Evolutionary conservation across 2,797 vertebrate species (phyloP), one percentile per base, ranked within the genome.

Genomic region (Mycteria americana): DNA sequence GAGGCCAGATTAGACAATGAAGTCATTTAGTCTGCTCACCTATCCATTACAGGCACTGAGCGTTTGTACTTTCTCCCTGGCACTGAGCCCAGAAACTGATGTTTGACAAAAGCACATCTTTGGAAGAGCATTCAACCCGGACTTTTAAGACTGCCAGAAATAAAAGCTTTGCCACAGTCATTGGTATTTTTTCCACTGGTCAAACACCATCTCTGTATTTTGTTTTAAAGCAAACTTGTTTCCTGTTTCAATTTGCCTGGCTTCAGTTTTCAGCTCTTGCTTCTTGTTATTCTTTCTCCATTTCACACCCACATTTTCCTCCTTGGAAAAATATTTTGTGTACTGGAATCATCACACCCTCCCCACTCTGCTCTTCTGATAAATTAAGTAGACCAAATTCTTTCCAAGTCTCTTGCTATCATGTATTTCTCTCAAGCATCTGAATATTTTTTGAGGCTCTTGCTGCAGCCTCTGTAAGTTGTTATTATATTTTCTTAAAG

Each of bases 21-120:
- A 89, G 82, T 86, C 4, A 78, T 92, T 89, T 89, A 59, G 33
- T 89, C 78, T 94, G 92, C 69, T 96, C 91, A 95, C 96, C 91
- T 96, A 72, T 93, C 85, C 88, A 78, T 96, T 94, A 78, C 91
- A 91, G 68, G 41, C 82, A 64, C 35, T 4, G 63, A 64, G 24
- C 54, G 75, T 70, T 91, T 89, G 75, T 72, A n/a, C 89, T 85
- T 89, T 60, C 64, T 80, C 23, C 21, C 21, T 92, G 92, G 95
- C 89, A 28, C n/a, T 39, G 27, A 92, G 85, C 89, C 94, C 82
- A 92, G 95, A 92, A 95, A 54, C 73, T 93, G 33, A 3, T 72
- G 75, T 89, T 93, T 96, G 73, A 93, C 85, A 85, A 91, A 93
- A 93, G 57, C 50, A 62, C 2, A 1, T 81, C 79, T 95, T 91